Conservation (phyloP, 2,113 vertebrate species). For the Typhlomys cinereus region DNA sequence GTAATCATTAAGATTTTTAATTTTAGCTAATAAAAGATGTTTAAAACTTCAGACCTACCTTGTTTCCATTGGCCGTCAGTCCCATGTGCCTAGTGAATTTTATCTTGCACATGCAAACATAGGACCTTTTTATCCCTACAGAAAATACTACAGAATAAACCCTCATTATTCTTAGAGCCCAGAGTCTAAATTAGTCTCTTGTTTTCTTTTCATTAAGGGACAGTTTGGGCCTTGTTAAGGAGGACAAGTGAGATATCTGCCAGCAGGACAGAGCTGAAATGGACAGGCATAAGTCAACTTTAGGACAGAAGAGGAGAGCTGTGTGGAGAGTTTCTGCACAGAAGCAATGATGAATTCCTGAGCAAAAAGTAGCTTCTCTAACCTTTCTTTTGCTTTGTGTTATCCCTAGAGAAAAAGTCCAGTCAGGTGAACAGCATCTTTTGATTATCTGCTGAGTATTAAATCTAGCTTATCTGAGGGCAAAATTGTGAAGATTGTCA, state of each 20-base stretch:
- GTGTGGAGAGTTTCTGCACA: background rate
- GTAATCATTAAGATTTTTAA: background rate
- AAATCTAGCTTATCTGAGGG: conserved; percentile 32
- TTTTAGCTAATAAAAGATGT: conserved; percentile 1
- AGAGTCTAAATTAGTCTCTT: background rate
- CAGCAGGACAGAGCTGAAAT: background rate
- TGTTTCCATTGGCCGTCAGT: background rate
- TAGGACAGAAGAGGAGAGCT: background rate
- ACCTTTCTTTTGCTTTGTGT: background rate
- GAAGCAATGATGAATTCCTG: background rate
- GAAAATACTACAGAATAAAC: background rate
- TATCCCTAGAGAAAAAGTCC: conserved; percentile 12
- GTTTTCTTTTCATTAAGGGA: background rate
- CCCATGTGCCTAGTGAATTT: background rate
- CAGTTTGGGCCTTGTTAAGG: background rate
- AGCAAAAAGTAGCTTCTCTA: background rate
- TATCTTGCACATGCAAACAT: background rate
- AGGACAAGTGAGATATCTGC: background rate
- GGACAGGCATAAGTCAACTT: background rate
- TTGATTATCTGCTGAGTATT: conserved; percentile 47
- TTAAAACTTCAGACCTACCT: background rate
- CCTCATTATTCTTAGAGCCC: background rate
- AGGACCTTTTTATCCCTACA: background rate
- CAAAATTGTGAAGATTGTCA: conserved; percentile 48
- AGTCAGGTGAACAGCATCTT: conserved; percentile 48